These are phyloP conservation scores for Pogonomyrmex barbatus DNA, from an alignment of 1,140 invertebrate genomes.

Conservation along the genomic window DNA sequence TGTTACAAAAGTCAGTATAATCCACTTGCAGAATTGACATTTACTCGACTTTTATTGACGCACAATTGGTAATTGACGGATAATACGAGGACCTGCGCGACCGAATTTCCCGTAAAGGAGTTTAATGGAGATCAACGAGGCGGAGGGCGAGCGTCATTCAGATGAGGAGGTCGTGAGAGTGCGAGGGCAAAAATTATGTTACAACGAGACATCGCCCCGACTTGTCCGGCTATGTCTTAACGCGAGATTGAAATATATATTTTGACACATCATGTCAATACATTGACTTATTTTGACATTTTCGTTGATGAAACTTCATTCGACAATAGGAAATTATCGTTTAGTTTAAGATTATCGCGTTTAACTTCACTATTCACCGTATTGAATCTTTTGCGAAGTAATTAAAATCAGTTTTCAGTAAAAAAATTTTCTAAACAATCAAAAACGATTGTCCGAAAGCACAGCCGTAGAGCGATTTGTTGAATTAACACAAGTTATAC, in stretches of 20 bases:
- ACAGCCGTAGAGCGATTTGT: neutral
- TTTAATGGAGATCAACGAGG: constrained; percentile 59
- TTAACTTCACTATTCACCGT: neutral
- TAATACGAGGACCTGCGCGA: constrained; percentile 42
- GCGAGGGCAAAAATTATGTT: constrained; percentile 61
- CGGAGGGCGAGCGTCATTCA: constrained; percentile 49
- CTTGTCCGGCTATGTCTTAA: neutral
- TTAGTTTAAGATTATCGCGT: neutral
- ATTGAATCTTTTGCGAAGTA: neutral
- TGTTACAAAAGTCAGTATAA: constrained; percentile 14
- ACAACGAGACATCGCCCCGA: constrained; percentile 8
- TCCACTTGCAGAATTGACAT: constrained; percentile 36
- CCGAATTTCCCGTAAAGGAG: constrained; percentile 57
- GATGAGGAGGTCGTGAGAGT: constrained; percentile 59
- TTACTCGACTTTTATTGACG: constrained; percentile 35
- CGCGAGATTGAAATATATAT: constrained; percentile 18
- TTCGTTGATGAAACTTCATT: neutral
- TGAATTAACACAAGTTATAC: neutral
- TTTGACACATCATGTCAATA: neutral
- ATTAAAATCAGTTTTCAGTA: neutral
- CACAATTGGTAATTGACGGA: constrained; percentile 51
- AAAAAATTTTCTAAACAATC: neutral
- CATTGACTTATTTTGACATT: neutral
- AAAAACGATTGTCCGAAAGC: neutral
- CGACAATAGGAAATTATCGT: neutral